Base-by-base conservation (phyloP, 2,797 vertebrate species). In the Tympanoctomys barrerae region DNA sequence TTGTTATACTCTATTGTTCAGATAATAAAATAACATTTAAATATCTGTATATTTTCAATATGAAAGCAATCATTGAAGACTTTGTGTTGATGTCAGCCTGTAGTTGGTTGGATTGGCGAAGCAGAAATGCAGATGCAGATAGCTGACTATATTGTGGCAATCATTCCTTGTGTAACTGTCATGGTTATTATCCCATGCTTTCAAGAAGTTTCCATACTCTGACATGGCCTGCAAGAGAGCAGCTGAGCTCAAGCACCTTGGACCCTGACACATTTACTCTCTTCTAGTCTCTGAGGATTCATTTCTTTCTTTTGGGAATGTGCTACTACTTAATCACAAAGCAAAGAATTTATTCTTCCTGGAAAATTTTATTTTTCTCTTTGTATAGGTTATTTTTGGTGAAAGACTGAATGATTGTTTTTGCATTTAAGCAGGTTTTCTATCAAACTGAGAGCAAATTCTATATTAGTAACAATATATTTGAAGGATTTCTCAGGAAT, bases 401-500 rank as follows among this genome's bases (percentile, higher is more conserved):
- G 36, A 33, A 79, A 94, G 36, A 73, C 4, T 75, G 8, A 57
- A 81, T 64, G 81, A 75, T 93, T 22, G 82, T 39, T 79, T 84
- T 86, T 90, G 19, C 88, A 82, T 77, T 66, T 46, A 87, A 92
- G 42, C 19, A 71, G 54, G 18, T 89, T 26, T 91, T 93, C 59
- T 73, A 59, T 54, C 94, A 61, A 66, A 87, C 1, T 57, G 31
- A 89, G 24, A 81, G 10, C 78, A 52, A 92, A 92, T 73, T 91
- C 24, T 22, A 93, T 75, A 75, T 81, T 79, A 92, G 70, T 82
- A 92, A 89, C 54, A 82, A 18, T 87, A 31, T 49, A 54, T 86
- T 66, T 93, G 33, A 86, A 92, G 54, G 10, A 80, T 77, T 89
- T 4, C 11, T 90, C 12, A 66, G 54, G 26, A 89, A 94, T 91